A percentile compares a stretch with the other conserved stretches of the same genome.
phyloP scores from a whole-genome alignment of 1,140 invertebrate genomes.

The Eubasilissa regina region DNA sequence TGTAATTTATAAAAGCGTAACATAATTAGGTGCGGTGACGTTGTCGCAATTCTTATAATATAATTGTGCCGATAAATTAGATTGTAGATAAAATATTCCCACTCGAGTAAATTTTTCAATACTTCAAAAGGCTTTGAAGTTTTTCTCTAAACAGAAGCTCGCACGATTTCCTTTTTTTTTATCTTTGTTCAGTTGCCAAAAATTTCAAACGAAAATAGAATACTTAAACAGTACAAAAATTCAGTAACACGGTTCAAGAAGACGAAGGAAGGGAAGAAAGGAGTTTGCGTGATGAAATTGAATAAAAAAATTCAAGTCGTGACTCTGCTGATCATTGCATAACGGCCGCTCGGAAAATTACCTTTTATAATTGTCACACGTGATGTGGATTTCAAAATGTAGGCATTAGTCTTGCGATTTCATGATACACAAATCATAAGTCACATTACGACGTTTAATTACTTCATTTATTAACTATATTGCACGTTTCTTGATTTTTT shows the following conservation, averaged over 20 bases:
- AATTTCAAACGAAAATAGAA: conserved; percentile 18
- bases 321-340: conserved; percentile 19
- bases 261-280: background rate
- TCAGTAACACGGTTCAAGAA: background rate
- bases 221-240: conserved; percentile 18
- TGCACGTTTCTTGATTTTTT: too few species aligned
- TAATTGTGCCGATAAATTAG: too few species aligned
- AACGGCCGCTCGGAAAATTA: conserved; percentile 18
- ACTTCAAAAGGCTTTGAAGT: too few species aligned
- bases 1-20: too few species aligned
- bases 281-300: conserved; percentile 18
- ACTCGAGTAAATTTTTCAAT: too few species aligned
- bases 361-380: conserved; percentile 33
- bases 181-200: background rate
- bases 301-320: conserved; percentile 8
- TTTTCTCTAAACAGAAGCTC: too few species aligned
- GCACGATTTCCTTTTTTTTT: too few species aligned
- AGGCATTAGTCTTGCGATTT: background rate
- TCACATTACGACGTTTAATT: background rate
- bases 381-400: conserved; percentile 4
- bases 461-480: background rate
- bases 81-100: too few species aligned
- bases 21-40: too few species aligned
- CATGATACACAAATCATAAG: background rate
- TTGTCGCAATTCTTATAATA: too few species aligned